These are phyloP conservation scores for Pseudopipra pipra DNA, from an alignment of 2,113 vertebrate genomes.

Conservation along the genomic window DNA sequence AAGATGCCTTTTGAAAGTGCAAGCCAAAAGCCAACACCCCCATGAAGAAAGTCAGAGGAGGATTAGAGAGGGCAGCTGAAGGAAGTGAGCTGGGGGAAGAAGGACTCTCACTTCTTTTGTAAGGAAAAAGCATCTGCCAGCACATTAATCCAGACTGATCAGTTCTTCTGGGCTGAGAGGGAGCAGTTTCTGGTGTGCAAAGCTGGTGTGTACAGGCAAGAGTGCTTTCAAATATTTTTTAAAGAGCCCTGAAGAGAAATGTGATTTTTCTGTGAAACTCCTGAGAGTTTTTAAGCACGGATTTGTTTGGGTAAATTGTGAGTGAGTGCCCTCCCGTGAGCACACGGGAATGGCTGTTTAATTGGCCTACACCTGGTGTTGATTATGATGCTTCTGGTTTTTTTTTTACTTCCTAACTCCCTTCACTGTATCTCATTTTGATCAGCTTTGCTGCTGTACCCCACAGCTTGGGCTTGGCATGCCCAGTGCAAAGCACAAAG, in stretches of 20 bases:
- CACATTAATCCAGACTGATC: neutral
- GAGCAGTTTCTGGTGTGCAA: neutral
- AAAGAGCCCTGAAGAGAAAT: constrained; percentile 60
- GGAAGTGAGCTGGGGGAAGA: neutral
- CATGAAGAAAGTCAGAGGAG: neutral
- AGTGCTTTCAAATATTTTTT: constrained; percentile 41
- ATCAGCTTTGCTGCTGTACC: neutral
- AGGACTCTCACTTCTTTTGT: neutral
- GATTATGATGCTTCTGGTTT: neutral
- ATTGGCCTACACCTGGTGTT: constrained; percentile 69
- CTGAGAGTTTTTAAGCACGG: constrained; percentile 56
- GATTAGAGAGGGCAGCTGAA: neutral
- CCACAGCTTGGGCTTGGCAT: neutral
- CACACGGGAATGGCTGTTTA: constrained; percentile 40
- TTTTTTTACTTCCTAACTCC: neutral
- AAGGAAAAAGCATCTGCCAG: neutral
- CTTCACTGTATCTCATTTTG: constrained; percentile 35
- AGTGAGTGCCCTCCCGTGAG: constrained; percentile 58
- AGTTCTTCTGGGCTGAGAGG: neutral
- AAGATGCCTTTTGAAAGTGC: neutral
- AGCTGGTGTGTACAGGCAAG: neutral
- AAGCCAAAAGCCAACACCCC: neutral
- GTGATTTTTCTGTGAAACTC: constrained; percentile 46
- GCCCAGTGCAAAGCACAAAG: neutral
- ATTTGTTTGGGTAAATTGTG: constrained; percentile 65